Base-by-base conservation (phyloP, 1,140 invertebrate genomes). In the Leptinotarsa texana region DNA sequence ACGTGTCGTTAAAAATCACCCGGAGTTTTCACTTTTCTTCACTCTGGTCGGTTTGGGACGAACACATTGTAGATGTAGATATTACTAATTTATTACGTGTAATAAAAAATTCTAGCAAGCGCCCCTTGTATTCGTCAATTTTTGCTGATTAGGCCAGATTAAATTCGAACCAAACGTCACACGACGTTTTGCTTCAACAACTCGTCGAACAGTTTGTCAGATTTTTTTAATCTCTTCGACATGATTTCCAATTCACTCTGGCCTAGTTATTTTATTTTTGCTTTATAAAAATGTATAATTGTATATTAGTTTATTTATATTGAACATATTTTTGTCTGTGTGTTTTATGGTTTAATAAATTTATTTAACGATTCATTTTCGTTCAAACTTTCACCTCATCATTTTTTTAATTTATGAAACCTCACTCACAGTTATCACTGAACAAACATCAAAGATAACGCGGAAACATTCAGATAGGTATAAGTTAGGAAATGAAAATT, bases 321-420 rank as follows among this genome's bases (percentile, higher is more conserved):
- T 72, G 72, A 69, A 72, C 66, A 75, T 77, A 74, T 71, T 74
- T 77, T 72, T 74, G 63, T 74, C 72, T 74, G 73, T 77, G 76
- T 74, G 73, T 77, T 74, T 77, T 77, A 74, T 66, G 69, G 73
- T 77, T 77, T 74, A 77, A 74, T 74, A 77, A 77, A 73, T 72
- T 77, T 72, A 77, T 77, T 77, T 77, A 77, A 77, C 73, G 48
- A 48, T 69, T 47, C 42, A 8, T 69, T 48, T 69, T 17, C 17
- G 27, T 69, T 69, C n/a, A 48, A 17, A 48, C 48, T 48, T 27
- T 17, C 24, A 47, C 33, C 67, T 33, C 1, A 42, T 47, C 13
- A 57, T 2, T 57, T 17, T 57, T 57, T 57, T 2, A 11, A 57
- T 57, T 57, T 3, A 57, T 57, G 6, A 18, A 5, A 18, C 13